Evolutionary conservation across 2,888 invertebrate genomes (phyloP), one percentile per base, ranked within the genome.

Genomic region (Chydorus sphaericus): DNA sequence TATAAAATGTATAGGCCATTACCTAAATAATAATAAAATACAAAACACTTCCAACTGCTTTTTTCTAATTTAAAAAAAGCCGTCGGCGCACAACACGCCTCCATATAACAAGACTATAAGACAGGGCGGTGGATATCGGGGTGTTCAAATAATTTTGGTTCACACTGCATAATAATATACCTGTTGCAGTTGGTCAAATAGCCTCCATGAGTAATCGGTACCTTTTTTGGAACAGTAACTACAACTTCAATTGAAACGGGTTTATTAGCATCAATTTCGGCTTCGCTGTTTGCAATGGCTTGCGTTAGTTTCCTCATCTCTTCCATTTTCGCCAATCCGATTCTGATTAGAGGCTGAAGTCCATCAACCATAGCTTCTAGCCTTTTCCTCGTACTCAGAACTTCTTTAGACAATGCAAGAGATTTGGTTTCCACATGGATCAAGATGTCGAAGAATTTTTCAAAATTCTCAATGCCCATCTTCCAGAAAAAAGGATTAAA

Each of bases 141-240:
- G n/a, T n/a, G n/a, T n/a, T n/a, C n/a, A n/a, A n/a, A n/a, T n/a
- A n/a, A n/a, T n/a, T n/a, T n/a, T n/a, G n/a, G n/a, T n/a, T n/a
- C n/a, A n/a, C n/a, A n/a, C n/a, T n/a, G n/a, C n/a, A n/a, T n/a
- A n/a, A n/a, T n/a, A n/a, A n/a, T n/a, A n/a, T n/a, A n/a, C n/a
- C 26, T 44, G 44, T 44, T 44, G 44, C 64, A 65, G 55, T 63
- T 64, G 2, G 63, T 65, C 2, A 63, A 60, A 51, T 60, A 54
- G 18, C 56, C 20, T 6, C 36, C 39, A 11, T 60, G 59, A 1
- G 52, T 48, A 10, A 49, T 49, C 1, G 60, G 33, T 2, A 54
- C 48, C 26, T 59, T 49, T 1, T 23, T 20, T 7, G 58, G 60
- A 14, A 60, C 44, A 6, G 58, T 57, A 51, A 62, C 62, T n/a